A percentile compares a stretch with the other conserved stretches of the same genome.
These are phyloP conservation scores for Thymelicus acteon DNA, from an alignment of 2,888 invertebrate species.

Conservation along the genomic window DNA sequence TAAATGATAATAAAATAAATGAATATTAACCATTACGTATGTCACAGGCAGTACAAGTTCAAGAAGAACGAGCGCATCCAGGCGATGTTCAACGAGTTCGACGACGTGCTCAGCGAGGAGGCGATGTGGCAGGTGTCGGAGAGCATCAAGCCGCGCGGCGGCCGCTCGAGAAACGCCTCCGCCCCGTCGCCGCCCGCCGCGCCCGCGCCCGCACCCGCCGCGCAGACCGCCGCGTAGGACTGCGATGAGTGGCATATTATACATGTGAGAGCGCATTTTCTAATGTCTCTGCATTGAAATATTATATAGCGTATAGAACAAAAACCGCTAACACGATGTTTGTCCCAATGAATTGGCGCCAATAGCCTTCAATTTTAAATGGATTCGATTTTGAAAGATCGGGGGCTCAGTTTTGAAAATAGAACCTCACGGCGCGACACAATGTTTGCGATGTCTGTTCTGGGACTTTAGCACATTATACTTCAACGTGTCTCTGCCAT, in stretches of 20 bases:
- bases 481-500: no score
- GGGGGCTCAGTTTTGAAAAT: no score
- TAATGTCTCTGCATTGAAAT: no score
- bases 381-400: no score
- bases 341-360: no score
- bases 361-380: no score
- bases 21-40: background rate
- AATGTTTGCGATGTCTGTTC: no score
- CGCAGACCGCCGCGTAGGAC: conserved; percentile 41
- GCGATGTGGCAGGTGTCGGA: conserved; percentile 99
- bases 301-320: no score
- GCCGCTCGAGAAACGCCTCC: conserved; percentile 75
- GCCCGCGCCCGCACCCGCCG: conserved; percentile 49
- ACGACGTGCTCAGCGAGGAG: conserved; percentile 97
- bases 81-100: conserved; percentile 98
- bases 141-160: conserved; percentile 95
- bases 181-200: conserved; percentile 51
- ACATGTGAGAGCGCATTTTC: background rate
- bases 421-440: no score
- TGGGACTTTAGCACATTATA: no score
- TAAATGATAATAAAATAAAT: no score
- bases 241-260: background rate
- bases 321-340: no score
- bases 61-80: conserved; percentile 97
- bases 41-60: conserved; percentile 93